phyloP scores from a whole-genome alignment of 2,888 invertebrate genomes.

The Dynastes hyllus region DNA sequence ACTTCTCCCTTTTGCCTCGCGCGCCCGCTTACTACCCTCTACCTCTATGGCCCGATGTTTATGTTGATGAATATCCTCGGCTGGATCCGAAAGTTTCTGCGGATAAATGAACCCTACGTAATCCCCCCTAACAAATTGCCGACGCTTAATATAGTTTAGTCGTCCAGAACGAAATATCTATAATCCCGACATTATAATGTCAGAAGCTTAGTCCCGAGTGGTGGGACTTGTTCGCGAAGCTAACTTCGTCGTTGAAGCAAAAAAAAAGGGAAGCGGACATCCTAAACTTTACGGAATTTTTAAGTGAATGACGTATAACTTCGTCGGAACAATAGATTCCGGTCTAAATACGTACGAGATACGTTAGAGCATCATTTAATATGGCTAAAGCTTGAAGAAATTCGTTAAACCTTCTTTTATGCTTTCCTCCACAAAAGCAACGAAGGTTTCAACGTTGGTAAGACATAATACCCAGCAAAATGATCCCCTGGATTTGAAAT shows the following conservation, averaged over 20 bases:
- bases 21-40: background rate
- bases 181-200: conserved; percentile 38
- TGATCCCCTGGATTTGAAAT: no score
- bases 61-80: conserved; percentile 35
- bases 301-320: background rate
- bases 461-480: no score
- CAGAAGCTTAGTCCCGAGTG: background rate
- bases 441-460: no score
- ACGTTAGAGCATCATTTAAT: no score
- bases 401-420: no score
- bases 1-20: background rate
- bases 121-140: conserved; percentile 36
- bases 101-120: conserved; percentile 27
- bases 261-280: background rate
- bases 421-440: no score
- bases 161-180: conserved; percentile 29
- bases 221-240: background rate
- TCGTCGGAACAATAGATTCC: no score
- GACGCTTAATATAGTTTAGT: conserved; percentile 32
- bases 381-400: no score
- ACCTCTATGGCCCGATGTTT: conserved; percentile 21
- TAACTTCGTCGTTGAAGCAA: background rate
- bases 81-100: conserved; percentile 27
- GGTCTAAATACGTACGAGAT: no score
- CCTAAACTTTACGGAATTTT: conserved; percentile 1